phyloP scores from a whole-genome alignment of 2,797 vertebrate species.

The Gallinago nigripennis region DNA sequence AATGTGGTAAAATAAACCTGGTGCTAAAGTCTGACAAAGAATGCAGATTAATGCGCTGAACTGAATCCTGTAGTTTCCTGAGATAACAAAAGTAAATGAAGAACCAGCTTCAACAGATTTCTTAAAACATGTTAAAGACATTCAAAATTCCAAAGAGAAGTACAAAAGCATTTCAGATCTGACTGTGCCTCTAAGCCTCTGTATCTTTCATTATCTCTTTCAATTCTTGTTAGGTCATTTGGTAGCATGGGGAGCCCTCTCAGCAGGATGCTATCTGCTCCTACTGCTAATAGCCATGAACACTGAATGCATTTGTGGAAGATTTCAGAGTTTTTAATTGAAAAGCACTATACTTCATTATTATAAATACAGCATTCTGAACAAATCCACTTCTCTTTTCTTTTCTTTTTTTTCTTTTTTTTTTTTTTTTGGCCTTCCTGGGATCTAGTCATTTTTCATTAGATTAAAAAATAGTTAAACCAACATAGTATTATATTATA shows the following conservation, averaged over 20 bases:
- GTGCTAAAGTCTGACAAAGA: neutral
- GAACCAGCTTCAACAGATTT: neutral
- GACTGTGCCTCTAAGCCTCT: neutral
- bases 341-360: neutral
- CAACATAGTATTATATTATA: neutral
- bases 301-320: neutral
- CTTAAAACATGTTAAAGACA: neutral
- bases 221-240: accelerated
- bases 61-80: neutral
- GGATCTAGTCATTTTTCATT: neutral
- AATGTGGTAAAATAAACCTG: neutral
- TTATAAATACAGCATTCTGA: neutral
- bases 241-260: neutral
- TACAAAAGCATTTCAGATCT: neutral
- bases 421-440: neutral
- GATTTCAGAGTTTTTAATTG: neutral
- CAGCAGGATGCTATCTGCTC: neutral
- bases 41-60: neutral
- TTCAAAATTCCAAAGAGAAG: neutral
- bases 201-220: neutral
- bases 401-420: no score
- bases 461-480: neutral
- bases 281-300: neutral
- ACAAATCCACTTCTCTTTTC: neutral
- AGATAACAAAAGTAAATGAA: neutral